Base-by-base conservation (phyloP, 1,140 invertebrate genomes). In the Plodia interpunctella region DNA sequence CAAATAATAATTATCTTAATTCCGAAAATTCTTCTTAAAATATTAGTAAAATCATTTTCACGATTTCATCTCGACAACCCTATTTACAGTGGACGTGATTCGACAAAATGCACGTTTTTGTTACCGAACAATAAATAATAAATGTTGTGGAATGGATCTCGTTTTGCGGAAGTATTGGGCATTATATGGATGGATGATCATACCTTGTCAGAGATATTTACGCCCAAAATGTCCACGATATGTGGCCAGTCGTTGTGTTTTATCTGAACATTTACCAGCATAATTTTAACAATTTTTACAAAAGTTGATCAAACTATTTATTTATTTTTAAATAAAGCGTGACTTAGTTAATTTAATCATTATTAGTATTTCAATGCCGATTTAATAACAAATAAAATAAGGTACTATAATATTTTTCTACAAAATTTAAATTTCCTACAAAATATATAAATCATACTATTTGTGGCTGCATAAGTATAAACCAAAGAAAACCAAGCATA, bases 21-120 rank as follows among this genome's bases (percentile, higher is more conserved):
- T n/a, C n/a, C n/a, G n/a, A n/a, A n/a, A n/a, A n/a, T n/a, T n/a
- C n/a, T n/a, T n/a, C n/a, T n/a, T n/a, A n/a, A n/a, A n/a, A n/a
- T n/a, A n/a, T 25, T 25, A 25, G 2, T 25, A 25, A 25, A 25
- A 25, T 32, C n/a, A 44, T 15, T 44, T 17, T 15, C 2, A 15
- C 38, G 15, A 44, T n/a, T 44, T 44, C 9, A 44, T 57, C 59
- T 21, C 30, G 52, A 25, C 58, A 67, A 65, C 70, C 68, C 66
- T 74, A 68, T 60, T 49, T 44, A 38, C 50, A 49, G 63, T 49
- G 61, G 55, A 62, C 65, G 68, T 77, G 76, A 77, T 68, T 73
- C 72, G 63, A 63, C 76, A 70, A 70, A 76, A 76, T 50, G 54
- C 60, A 28, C 50, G 28, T 68, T 67, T 60, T 62, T 62, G 57